Percentiles rank a stretch among this genome's conserved stretches.
Conservation (phyloP, 2,113 vertebrate genomes). For the Telmatochromis brachygnathus region DNA sequence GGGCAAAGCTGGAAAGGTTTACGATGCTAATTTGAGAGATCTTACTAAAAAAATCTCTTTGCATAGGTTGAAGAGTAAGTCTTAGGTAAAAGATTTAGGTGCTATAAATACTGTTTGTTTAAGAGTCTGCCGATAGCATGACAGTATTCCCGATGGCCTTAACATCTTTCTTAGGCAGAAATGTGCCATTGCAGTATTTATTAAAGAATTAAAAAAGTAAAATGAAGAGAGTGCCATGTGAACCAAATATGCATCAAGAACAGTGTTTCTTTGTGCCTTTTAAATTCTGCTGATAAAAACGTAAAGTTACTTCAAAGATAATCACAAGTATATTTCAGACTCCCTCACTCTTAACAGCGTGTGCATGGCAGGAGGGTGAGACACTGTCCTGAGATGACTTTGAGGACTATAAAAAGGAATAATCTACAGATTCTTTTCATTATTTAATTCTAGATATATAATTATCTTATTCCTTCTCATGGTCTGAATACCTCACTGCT, state of each 20-base stretch:
- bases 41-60: neutral
- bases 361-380: neutral
- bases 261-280: neutral
- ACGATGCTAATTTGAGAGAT: neutral
- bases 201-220: neutral
- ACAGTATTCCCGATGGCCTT: neutral
- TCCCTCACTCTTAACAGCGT: neutral
- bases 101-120: neutral
- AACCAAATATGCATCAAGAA: neutral
- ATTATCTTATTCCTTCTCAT: neutral
- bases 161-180: neutral
- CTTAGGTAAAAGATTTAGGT: neutral
- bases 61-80: neutral
- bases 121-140: neutral
- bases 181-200: neutral
- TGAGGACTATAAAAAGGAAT: neutral
- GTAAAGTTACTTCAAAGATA: neutral
- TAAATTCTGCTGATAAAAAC: neutral
- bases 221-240: neutral
- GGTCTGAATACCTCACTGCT: neutral
- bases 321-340: neutral
- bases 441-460: neutral
- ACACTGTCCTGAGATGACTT: neutral
- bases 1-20: neutral
- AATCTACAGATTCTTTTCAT: neutral